Conservation (phyloP, 2,113 vertebrate genomes). For the Salvelinus fontinalis region DNA sequence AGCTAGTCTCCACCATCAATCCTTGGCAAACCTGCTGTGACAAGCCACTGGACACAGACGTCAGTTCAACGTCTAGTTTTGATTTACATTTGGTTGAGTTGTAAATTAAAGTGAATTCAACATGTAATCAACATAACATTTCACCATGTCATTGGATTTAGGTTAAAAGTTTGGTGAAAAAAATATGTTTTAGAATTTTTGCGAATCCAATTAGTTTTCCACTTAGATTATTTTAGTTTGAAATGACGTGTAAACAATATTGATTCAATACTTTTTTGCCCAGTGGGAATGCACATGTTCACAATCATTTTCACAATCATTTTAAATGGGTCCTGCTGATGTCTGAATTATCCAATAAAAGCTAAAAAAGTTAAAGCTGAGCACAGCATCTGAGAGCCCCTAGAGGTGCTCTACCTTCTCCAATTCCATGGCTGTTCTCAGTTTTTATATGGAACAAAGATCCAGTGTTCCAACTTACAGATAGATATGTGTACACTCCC, state of each 20-base stretch:
- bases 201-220: too few relatives aligned
- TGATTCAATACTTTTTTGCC: too few relatives aligned
- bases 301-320: conserved; percentile 48
- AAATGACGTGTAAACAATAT: too few relatives aligned
- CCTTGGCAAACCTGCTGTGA: conserved; percentile 51
- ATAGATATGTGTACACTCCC: conserved; percentile 74
- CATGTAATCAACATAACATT: too few relatives aligned
- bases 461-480: conserved; percentile 69
- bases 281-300: conserved; percentile 49
- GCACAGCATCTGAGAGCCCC: conserved; percentile 62
- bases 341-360: conserved; percentile 77
- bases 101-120: too few relatives aligned
- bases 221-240: too few relatives aligned
- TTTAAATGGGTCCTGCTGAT: conserved; percentile 65
- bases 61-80: too few relatives aligned
- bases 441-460: conserved; percentile 63
- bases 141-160: too few relatives aligned
- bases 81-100: too few relatives aligned
- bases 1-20: not conserved
- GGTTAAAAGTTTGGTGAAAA: too few relatives aligned
- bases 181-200: too few relatives aligned
- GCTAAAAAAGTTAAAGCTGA: conserved; percentile 59
- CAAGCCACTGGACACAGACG: conserved; percentile 1
- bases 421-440: conserved; percentile 53
- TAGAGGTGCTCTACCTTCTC: conserved; percentile 67